These are phyloP conservation scores for Phasianus colchicus DNA, from an alignment of 2,113 vertebrate species.

Conservation along the genomic window DNA sequence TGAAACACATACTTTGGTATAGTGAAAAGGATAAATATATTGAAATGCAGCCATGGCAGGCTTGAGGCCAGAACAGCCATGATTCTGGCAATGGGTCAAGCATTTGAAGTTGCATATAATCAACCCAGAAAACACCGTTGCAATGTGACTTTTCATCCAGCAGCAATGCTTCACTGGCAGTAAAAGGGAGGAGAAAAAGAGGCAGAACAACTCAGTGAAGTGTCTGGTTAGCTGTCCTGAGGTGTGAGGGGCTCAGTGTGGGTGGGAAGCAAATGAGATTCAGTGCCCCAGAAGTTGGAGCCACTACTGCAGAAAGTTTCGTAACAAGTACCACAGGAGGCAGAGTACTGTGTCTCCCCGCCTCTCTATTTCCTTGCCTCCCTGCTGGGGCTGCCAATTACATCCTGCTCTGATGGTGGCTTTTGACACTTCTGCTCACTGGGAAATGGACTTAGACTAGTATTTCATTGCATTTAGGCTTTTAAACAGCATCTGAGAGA, in stretches of 20 bases:
- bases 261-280: background rate
- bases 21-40: background rate
- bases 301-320: slow-evolving; percentile 35
- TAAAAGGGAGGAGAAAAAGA: background rate
- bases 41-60: background rate
- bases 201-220: background rate
- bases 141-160: background rate
- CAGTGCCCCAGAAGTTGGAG: slow-evolving; percentile 13
- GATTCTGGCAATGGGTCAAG: background rate
- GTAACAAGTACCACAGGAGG: slow-evolving; percentile 26
- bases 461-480: slow-evolving; percentile 55
- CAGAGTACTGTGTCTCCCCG: background rate
- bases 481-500: slow-evolving; percentile 55
- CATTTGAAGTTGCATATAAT: background rate
- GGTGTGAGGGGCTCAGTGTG: background rate
- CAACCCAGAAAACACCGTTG: background rate
- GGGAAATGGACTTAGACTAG: slow-evolving; percentile 41
- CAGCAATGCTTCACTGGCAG: rapidly evolving
- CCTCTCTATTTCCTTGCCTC: background rate
- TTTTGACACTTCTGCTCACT: slow-evolving; percentile 56
- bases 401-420: slow-evolving; percentile 36
- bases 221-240: background rate
- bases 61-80: background rate
- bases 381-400: slow-evolving; percentile 55
- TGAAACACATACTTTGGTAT: background rate